A percentile compares a stretch with the other conserved stretches of the same genome.
phyloP scores from a whole-genome alignment of 2,888 invertebrate species.

The Idaea straminata region DNA sequence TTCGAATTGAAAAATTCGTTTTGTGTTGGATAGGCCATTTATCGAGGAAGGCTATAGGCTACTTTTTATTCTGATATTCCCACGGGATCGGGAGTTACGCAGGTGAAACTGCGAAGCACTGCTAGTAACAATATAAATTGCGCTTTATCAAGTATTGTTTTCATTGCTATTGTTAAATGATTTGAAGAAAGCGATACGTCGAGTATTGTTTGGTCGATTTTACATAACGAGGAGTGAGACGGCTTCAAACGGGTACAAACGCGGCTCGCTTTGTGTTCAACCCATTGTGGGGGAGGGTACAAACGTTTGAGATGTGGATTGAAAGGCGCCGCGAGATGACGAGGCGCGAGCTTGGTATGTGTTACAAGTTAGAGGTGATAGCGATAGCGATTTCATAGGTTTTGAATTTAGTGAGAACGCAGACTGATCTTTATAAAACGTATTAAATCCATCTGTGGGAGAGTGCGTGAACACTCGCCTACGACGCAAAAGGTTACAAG shows the following conservation, averaged over 20 bases:
- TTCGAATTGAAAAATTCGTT: no score
- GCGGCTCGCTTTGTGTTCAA: constrained; percentile 57
- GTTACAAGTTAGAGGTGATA: constrained; percentile 29
- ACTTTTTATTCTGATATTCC: no score
- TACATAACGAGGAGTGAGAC: constrained; percentile 69
- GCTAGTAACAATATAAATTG: constrained; percentile 8
- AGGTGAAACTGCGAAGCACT: no score
- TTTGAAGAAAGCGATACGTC: constrained; percentile 74
- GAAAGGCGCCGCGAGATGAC: constrained; percentile 78
- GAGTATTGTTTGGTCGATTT: constrained; percentile 71
- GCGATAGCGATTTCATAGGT: not conserved
- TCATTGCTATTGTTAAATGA: constrained; percentile 74
- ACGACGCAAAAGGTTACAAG: no score
- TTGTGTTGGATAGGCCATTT: no score
- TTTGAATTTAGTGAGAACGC: no score
- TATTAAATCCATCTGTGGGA: no score
- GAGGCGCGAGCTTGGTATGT: constrained; percentile 54
- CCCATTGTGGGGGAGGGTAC: constrained; percentile 69
- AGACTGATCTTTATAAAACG: no score
- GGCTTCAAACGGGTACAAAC: constrained; percentile 42
- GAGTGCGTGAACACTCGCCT: no score
- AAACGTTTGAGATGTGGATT: constrained; percentile 70
- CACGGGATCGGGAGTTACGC: no score
- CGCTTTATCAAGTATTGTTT: constrained; percentile 38
- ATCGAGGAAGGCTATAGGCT: no score